Conservation (phyloP, 2,888 invertebrate species). For the Scaeva pyrastri region DNA sequence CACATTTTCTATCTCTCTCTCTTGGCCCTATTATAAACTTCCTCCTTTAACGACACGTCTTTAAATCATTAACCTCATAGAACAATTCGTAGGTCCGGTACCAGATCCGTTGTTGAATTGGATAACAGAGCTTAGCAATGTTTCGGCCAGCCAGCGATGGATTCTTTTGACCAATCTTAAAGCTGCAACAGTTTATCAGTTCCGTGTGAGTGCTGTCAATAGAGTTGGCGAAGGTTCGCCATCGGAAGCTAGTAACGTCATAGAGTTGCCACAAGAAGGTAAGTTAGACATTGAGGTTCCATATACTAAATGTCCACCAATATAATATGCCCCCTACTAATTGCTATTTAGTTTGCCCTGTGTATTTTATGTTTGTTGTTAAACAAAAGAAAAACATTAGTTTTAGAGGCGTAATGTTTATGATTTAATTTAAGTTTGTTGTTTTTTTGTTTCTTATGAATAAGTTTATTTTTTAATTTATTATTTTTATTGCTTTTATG, state of each 20-base stretch:
- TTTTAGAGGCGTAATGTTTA: slow-evolving; percentile 58
- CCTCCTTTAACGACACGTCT: slow-evolving; percentile 57
- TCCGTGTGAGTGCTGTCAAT: slow-evolving; percentile 98
- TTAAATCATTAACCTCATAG: slow-evolving; percentile 81
- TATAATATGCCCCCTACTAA: neutral
- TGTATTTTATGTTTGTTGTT: slow-evolving; percentile 60
- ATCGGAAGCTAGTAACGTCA: slow-evolving; percentile 94
- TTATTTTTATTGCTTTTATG: slow-evolving; percentile 49
- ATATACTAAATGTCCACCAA: neutral
- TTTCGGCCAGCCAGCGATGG: slow-evolving; percentile 91
- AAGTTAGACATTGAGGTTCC: slow-evolving; percentile 81
- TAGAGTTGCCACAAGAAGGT: slow-evolving; percentile 98
- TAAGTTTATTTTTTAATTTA: slow-evolving; percentile 28
- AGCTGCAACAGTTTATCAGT: slow-evolving; percentile 98
- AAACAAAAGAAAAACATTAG: slow-evolving; percentile 43
- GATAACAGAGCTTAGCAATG: slow-evolving; percentile 94
- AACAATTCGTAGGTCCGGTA: slow-evolving; percentile 90
- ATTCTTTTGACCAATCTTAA: slow-evolving; percentile 93
- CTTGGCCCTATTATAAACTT: slow-evolving; percentile 41
- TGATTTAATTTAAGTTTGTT: slow-evolving; percentile 36
- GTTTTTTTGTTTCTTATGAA: neutral
- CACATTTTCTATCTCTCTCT: slow-evolving; percentile 16
- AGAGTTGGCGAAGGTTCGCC: slow-evolving; percentile 97
- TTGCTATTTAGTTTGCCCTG: slow-evolving; percentile 66
- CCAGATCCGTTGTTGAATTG: slow-evolving; percentile 94